Evolutionary conservation across 2,797 vertebrate species (phyloP), one percentile per base, ranked within the genome.

Genomic region (Dryobates pubescens): DNA sequence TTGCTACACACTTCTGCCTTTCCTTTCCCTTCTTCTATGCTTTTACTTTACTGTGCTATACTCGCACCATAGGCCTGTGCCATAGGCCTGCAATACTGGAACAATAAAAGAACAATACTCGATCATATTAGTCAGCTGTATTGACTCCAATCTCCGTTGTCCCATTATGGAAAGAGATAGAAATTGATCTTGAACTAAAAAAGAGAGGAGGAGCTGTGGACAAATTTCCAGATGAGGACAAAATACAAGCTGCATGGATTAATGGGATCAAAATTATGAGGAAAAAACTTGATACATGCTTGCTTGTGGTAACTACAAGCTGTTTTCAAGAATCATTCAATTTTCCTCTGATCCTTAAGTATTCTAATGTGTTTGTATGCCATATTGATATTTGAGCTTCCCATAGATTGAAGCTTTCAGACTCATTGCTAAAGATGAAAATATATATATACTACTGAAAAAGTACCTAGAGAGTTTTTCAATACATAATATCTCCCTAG

Each of bases 341-440:
- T 89, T 86, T 78, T 96, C 58, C 30, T 82, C 83, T 82, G 58
- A 32, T 90, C 96, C 69, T 94, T 96, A 97, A 92, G 57, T 63
- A 93, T 94, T 94, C 95, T 89, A 83, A 82, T 94, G 76, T 90
- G 41, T 94, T 96, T 95, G 77, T 89, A 67, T 92, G n/a, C 63
- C 75, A 68, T 85, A 86, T 45, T 69, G 49, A 26, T 92, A 62
- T 91, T 94, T 86, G 73, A 93, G 30, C 6, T 57, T 82, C 41
- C 32, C 7, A 32, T 47, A 54, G 24, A 36, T 38, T 86, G 27
- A 27, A 82, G 11, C 2, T 62, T 82, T 72, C 51, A 77, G 10
- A 9, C 7, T 79, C 45, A 47, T 47, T 47, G 45, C 45, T 47
- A 53, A 53, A 26, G 10, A 74, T 72, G 18, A 64, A 92, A 67